Evolutionary conservation across 2,888 invertebrate genomes (phyloP).

Genomic region (Ornithoptera alexandrae): DNA sequence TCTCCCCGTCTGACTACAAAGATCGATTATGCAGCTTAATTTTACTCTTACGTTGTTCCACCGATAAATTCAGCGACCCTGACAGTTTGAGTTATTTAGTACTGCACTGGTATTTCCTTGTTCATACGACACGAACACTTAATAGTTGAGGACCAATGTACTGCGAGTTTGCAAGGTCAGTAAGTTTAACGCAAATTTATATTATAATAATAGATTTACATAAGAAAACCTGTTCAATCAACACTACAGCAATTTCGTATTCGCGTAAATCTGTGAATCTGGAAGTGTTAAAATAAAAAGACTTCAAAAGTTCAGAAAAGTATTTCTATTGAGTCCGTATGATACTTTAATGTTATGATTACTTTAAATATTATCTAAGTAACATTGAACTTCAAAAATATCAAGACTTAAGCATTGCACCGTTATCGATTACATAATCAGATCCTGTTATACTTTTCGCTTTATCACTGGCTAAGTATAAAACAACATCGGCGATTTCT

Average conservation of each 20-base stretch:
- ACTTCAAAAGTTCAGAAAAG: no score
- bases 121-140: conserved; percentile 14
- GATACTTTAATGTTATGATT: no score
- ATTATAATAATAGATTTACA: no score
- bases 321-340: no score
- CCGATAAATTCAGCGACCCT: conserved; percentile 22
- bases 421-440: conserved; percentile 43
- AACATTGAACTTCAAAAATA: no score
- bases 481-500: conserved; percentile 42
- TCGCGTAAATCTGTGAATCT: no score
- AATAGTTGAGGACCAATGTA: conserved; percentile 10
- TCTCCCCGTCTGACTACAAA: conserved; percentile 4
- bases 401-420: conserved; percentile 17
- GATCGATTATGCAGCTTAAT: conserved; percentile 25
- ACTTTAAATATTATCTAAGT: no score
- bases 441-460: conserved; percentile 44
- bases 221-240: no score
- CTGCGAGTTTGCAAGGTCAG: neutral
- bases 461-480: conserved; percentile 44
- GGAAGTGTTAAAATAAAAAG: no score
- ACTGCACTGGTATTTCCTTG: conserved; percentile 22
- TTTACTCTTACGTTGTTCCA: conserved; percentile 22
- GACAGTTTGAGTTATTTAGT: conserved; percentile 28
- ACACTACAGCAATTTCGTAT: no score
- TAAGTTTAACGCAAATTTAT: no score